These are phyloP conservation scores for Hemitrygon akajei DNA, from an alignment of 2,797 vertebrate genomes.

Conservation along the genomic window DNA sequence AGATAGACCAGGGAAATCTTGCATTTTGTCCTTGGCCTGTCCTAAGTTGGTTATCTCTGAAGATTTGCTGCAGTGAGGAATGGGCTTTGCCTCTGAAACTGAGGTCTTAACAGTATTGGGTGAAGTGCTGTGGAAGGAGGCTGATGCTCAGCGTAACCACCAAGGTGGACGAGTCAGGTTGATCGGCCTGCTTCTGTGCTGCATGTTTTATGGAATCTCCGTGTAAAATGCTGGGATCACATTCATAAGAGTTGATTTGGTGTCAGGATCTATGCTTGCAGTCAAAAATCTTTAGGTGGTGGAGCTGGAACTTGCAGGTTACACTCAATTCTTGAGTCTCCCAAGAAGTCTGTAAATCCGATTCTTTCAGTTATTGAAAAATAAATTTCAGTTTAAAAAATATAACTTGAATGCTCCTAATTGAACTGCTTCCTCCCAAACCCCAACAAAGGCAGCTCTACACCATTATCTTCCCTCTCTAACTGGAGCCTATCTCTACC, in stretches of 20 bases:
- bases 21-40: background rate
- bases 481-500: background rate
- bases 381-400: background rate
- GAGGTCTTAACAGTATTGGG: background rate
- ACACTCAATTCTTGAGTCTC: background rate
- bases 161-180: background rate
- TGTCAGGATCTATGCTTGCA: background rate
- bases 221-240: background rate
- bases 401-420: background rate
- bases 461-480: background rate
- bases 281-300: background rate
- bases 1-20: background rate
- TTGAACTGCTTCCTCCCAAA: background rate
- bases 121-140: background rate
- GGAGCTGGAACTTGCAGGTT: background rate
- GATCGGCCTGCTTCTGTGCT: background rate
- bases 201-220: background rate
- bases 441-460: background rate
- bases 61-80: background rate
- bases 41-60: background rate
- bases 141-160: background rate
- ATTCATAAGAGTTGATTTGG: background rate
- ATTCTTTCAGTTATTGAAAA: conserved; percentile 1
- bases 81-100: conserved; percentile 4
- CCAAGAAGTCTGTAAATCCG: background rate